Conservation (phyloP, 2,888 invertebrate species). For the Idaea straminata region DNA sequence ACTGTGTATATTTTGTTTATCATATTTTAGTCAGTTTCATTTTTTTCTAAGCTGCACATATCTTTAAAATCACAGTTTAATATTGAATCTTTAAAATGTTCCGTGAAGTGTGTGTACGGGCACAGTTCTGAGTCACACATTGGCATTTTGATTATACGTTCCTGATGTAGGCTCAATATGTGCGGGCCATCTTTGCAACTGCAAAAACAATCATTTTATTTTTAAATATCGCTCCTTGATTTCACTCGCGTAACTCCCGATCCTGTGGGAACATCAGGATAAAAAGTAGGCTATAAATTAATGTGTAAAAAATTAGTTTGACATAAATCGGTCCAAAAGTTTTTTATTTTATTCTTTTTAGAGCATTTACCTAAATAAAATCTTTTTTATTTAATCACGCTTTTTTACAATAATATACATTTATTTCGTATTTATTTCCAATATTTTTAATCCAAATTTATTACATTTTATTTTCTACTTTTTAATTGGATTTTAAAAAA, state of each 20-base stretch:
- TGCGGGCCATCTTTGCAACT: slow-evolving; percentile 79
- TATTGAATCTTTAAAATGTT: slow-evolving; percentile 80
- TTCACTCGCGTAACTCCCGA: neutral
- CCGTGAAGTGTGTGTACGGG: slow-evolving; percentile 78
- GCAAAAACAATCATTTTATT: slow-evolving; percentile 30
- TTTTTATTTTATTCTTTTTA: too few species aligned
- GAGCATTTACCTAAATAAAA: too few species aligned
- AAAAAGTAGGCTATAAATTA: too few species aligned
- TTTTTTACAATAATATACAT: too few species aligned
- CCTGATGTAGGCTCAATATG: slow-evolving; percentile 87
- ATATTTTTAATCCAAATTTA: too few species aligned
- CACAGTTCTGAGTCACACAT: slow-evolving; percentile 86
- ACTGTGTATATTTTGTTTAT: neutral
- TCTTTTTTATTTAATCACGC: too few species aligned
- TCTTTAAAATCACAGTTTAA: slow-evolving; percentile 83
- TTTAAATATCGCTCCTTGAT: slow-evolving; percentile 2
- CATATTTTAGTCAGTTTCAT: neutral
- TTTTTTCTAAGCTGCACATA: slow-evolving; percentile 77
- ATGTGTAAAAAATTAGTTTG: too few species aligned
- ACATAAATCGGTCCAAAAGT: too few species aligned
- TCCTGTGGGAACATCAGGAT: neutral
- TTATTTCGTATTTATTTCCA: too few species aligned
- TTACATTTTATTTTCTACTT: too few species aligned
- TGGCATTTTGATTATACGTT: slow-evolving; percentile 83
- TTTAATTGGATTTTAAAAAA: too few species aligned